Conservation (phyloP, 1,140 invertebrate species). For the Lasioglossum baleicum region DNA sequence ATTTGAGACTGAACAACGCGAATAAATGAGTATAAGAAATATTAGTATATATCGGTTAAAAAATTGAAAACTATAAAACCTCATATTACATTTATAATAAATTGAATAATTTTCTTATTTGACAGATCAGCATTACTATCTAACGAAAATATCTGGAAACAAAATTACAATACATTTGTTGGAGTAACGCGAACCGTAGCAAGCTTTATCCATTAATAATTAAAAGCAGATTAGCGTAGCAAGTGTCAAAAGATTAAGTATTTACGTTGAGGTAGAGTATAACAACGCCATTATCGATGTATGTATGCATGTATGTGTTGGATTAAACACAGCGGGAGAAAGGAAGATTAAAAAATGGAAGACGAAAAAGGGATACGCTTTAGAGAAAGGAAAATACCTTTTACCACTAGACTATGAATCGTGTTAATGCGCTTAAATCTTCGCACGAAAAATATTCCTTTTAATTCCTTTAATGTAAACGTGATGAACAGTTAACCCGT, state of each 20-base stretch:
- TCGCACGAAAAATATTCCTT: constrained; percentile 23
- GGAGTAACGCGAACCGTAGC: no score
- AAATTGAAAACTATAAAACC: no score
- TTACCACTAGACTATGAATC: constrained; percentile 21
- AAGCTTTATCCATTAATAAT: background rate
- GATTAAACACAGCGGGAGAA: constrained; percentile 44
- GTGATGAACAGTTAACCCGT: background rate
- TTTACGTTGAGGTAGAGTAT: background rate
- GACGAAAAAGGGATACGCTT: constrained; percentile 4
- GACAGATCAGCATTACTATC: background rate
- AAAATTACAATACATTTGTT: background rate
- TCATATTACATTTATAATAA: background rate
- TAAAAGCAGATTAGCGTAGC: constrained; percentile 19
- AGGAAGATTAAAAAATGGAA: constrained; percentile 17
- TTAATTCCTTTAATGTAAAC: constrained; percentile 18
- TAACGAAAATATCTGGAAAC: background rate
- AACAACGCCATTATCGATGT: constrained; percentile 18
- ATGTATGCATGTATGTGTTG: constrained; percentile 5
- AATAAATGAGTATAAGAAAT: no score
- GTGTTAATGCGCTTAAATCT: constrained; percentile 32
- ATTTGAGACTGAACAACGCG: no score
- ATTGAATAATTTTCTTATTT: background rate
- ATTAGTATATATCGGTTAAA: no score
- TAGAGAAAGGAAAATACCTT: constrained; percentile 6
- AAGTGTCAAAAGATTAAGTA: constrained; percentile 23